Percentiles rank a stretch among this genome's conserved stretches.
phyloP scores from a whole-genome alignment of 2,888 invertebrate genomes.

The Pseudococcus viburni region DNA sequence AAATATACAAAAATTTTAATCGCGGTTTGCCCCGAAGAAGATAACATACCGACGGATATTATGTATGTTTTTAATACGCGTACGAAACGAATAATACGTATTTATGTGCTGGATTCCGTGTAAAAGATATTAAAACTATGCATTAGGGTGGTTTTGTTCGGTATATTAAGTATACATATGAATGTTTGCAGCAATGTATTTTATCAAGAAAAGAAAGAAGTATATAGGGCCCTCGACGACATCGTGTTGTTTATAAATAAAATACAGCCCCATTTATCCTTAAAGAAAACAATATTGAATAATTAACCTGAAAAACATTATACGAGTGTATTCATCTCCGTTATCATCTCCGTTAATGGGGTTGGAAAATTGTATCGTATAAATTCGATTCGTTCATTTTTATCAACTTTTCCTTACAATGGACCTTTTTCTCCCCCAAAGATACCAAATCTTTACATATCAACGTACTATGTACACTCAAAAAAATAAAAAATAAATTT shows the following conservation, averaged over 20 bases:
- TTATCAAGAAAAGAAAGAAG: constrained; percentile 3
- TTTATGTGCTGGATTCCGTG: background rate
- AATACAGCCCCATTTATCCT: background rate
- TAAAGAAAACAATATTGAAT: background rate
- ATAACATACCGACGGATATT: background rate
- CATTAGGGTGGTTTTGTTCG: constrained; percentile 13
- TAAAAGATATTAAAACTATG: constrained; percentile 28
- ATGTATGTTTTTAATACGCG: background rate
- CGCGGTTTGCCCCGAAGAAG: background rate
- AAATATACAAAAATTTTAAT: constrained; percentile 20
- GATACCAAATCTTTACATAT: too few species aligned
- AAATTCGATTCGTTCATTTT: background rate
- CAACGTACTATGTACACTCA: too few species aligned
- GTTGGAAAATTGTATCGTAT: background rate
- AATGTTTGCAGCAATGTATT: background rate
- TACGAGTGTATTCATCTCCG: background rate
- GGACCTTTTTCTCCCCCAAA: too few species aligned
- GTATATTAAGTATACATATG: background rate
- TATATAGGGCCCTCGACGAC: background rate
- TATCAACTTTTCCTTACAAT: too few species aligned
- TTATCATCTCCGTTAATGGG: background rate
- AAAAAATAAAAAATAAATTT: too few species aligned
- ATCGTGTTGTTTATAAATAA: constrained; percentile 3
- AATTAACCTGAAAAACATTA: background rate
- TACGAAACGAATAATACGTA: background rate